Evolutionary conservation across 2,797 vertebrate species (phyloP).

Genomic region (Lepilemur septentrionalis): DNA sequence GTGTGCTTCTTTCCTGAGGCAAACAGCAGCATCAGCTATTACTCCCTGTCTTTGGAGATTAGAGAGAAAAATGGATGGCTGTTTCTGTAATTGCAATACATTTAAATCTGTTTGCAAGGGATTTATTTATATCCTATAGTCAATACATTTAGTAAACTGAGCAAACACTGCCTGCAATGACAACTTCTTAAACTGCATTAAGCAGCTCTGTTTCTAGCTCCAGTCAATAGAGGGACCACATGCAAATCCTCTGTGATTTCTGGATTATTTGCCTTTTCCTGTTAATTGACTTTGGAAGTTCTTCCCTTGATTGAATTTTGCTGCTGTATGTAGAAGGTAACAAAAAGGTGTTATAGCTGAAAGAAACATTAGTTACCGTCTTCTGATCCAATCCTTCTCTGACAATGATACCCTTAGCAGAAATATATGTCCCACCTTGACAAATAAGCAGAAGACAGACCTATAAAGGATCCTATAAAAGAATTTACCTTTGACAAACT

Average conservation of each 20-base stretch:
- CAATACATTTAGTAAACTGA: slow-evolving; percentile 57
- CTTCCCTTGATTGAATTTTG: slow-evolving; percentile 22
- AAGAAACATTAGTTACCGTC: not conserved
- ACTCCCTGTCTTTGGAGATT: slow-evolving; percentile 1
- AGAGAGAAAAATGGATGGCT: slow-evolving; percentile 34
- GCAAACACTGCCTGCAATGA: slow-evolving; percentile 23
- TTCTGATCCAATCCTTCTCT: not conserved
- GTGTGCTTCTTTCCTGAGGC: not conserved
- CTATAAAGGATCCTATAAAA: not conserved
- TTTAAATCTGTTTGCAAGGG: slow-evolving; percentile 62
- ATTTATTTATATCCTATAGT: slow-evolving; percentile 63
- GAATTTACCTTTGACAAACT: not conserved
- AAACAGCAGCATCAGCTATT: not conserved
- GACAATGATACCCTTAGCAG: not conserved
- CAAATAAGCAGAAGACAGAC: not conserved
- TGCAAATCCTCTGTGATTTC: slow-evolving; percentile 31
- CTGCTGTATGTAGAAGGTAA: not conserved
- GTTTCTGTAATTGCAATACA: slow-evolving; percentile 48
- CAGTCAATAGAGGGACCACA: slow-evolving; percentile 34
- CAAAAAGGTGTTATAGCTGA: not conserved
- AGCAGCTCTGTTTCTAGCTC: slow-evolving; percentile 19
- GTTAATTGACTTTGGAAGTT: slow-evolving; percentile 61
- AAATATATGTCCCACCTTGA: not conserved
- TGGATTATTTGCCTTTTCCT: slow-evolving; percentile 31
- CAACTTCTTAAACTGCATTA: slow-evolving; percentile 52